Percentiles rank a stretch among this genome's conserved stretches.
Conservation (phyloP, 2,888 invertebrate species). For the Fragum fragum region DNA sequence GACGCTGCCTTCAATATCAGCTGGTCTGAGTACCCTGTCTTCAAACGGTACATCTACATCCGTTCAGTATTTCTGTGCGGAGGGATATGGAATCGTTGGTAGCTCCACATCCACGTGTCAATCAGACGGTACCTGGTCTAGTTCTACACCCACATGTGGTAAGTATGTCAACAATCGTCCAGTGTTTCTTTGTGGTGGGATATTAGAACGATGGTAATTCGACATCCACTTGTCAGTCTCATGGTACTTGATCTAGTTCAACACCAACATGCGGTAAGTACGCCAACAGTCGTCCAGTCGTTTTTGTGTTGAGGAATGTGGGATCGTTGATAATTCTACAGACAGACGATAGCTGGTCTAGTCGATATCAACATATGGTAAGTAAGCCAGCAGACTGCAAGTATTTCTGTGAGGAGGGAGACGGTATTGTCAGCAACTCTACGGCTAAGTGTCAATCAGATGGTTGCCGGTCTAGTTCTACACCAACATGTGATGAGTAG, state of each 20-base stretch:
- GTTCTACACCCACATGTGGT: conserved; percentile 38
- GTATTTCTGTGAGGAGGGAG: conserved; percentile 24
- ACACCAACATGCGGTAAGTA: conserved; percentile 43
- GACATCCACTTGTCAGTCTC: conserved; percentile 22
- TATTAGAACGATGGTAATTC: conserved; percentile 26
- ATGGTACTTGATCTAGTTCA: conserved; percentile 38
- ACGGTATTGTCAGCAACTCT: conserved; percentile 21
- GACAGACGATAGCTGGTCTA: too few species aligned
- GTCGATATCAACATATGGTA: too few species aligned
- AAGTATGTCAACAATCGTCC: conserved; percentile 23
- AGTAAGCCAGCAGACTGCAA: too few species aligned
- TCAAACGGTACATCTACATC: conserved; percentile 33
- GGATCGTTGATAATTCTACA: conserved; percentile 21
- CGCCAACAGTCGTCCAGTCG: conserved; percentile 17
- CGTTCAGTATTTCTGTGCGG: conserved; percentile 24
- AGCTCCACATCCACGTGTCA: conserved; percentile 28
- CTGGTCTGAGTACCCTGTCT: conserved; percentile 3
- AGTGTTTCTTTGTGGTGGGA: conserved; percentile 25
- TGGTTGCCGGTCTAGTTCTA: conserved; percentile 34
- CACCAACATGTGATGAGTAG: conserved; percentile 2
- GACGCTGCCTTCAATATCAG: neutral
- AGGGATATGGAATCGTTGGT: conserved; percentile 30
- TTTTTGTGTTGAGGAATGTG: conserved; percentile 34
- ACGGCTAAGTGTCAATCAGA: conserved; percentile 28
- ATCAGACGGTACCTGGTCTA: conserved; percentile 40